These are phyloP conservation scores for Calidris pugnax DNA, from an alignment of 2,113 vertebrate genomes.

Conservation along the genomic window DNA sequence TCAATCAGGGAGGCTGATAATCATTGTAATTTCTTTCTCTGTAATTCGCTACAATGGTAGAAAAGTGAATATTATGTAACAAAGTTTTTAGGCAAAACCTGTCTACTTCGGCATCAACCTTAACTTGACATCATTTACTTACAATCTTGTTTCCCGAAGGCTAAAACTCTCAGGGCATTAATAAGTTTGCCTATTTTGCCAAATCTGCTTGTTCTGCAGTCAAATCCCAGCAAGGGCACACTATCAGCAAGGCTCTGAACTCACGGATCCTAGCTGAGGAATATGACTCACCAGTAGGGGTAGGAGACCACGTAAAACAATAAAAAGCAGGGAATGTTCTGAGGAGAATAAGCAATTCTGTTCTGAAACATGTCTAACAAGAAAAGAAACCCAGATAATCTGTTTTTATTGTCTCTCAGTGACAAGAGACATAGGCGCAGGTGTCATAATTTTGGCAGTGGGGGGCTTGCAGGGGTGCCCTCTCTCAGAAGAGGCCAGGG, in stretches of 20 bases:
- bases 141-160: constrained; percentile 6
- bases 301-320: neutral
- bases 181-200: neutral
- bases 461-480: rapidly evolving
- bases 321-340: neutral
- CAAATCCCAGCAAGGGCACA: constrained; percentile 6
- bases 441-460: neutral
- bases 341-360: neutral
- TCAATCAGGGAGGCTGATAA: neutral
- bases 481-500: neutral
- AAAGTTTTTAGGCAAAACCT: neutral
- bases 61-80: neutral
- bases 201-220: constrained; percentile 20
- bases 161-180: constrained; percentile 3
- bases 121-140: constrained; percentile 3
- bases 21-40: neutral
- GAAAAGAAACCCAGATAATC: neutral
- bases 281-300: neutral
- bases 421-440: neutral
- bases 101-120: neutral
- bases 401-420: neutral
- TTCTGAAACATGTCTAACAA: neutral
- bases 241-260: neutral
- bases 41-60: neutral
- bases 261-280: neutral